These are phyloP conservation scores for Eurois occulta DNA, from an alignment of 2,888 invertebrate genomes.

Conservation along the genomic window DNA sequence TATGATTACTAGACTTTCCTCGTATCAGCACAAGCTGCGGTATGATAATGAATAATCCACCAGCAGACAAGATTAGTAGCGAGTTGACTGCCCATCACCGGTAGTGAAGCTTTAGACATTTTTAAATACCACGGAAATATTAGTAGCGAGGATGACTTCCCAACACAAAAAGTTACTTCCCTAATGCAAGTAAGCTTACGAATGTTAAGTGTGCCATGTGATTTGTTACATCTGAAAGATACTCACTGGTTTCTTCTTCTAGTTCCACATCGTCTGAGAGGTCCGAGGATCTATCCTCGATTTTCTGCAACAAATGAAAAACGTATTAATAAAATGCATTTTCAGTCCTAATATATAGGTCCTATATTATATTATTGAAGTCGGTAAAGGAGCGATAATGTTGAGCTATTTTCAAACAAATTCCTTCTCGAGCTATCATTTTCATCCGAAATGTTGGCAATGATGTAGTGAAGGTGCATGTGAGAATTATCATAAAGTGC, in stretches of 20 bases:
- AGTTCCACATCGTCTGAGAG: slow-evolving; percentile 60
- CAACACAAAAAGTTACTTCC: background rate
- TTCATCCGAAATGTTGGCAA: background rate
- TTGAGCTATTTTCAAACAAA: background rate
- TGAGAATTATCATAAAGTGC: background rate
- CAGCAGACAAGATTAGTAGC: background rate
- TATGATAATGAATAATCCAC: slow-evolving; percentile 9
- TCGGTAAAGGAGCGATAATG: background rate
- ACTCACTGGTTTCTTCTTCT: slow-evolving; percentile 67
- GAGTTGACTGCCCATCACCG: background rate
- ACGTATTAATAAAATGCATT: background rate
- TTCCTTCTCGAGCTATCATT: background rate
- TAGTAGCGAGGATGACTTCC: background rate
- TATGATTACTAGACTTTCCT: background rate
- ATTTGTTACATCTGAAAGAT: background rate
- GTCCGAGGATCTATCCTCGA: slow-evolving; percentile 63
- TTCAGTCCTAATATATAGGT: background rate
- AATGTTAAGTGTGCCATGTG: background rate
- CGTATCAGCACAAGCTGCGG: background rate
- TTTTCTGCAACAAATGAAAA: slow-evolving; percentile 55
- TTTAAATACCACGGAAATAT: background rate
- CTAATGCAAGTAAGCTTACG: background rate
- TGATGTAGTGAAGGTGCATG: background rate
- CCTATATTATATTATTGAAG: background rate
- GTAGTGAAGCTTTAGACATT: background rate